These are phyloP conservation scores for Diplodus puntazzo DNA, from an alignment of 2,797 vertebrate genomes.

Conservation along the genomic window DNA sequence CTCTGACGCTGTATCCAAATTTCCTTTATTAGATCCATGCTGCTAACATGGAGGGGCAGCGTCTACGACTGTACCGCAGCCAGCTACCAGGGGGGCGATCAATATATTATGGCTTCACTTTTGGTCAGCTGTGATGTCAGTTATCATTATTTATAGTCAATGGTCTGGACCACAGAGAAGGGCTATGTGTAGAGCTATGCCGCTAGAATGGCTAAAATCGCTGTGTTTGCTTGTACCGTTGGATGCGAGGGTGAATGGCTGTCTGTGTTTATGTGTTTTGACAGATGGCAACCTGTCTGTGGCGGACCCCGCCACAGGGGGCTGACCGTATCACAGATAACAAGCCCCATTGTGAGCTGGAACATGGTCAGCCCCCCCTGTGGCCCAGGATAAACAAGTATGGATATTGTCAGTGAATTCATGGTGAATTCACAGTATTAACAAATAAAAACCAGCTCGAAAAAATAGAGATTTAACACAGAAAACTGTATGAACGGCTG, in stretches of 20 bases:
- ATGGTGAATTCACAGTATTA: not conserved
- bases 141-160: too few relatives aligned
- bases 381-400: slow-evolving; percentile 7
- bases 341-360: not conserved
- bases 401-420: not conserved
- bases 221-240: not conserved
- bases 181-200: not conserved
- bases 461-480: slow-evolving; percentile 8
- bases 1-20: too few relatives aligned
- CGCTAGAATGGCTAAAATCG: not conserved
- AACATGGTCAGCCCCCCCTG: not conserved
- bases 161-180: not conserved
- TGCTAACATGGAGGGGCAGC: too few relatives aligned
- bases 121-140: too few relatives aligned
- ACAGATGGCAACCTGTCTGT: slow-evolving; percentile 11
- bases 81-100: too few relatives aligned
- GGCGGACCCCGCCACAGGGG: not conserved
- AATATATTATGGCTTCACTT: too few relatives aligned
- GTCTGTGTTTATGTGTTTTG: slow-evolving; percentile 15
- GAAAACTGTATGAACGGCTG: not conserved
- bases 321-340: too few relatives aligned
- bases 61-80: too few relatives aligned
- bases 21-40: too few relatives aligned
- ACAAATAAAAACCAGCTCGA: not conserved
- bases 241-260: not conserved